Evolutionary conservation across 2,113 vertebrate genomes (phyloP).

Genomic region (Ctenomys sociabilis): DNA sequence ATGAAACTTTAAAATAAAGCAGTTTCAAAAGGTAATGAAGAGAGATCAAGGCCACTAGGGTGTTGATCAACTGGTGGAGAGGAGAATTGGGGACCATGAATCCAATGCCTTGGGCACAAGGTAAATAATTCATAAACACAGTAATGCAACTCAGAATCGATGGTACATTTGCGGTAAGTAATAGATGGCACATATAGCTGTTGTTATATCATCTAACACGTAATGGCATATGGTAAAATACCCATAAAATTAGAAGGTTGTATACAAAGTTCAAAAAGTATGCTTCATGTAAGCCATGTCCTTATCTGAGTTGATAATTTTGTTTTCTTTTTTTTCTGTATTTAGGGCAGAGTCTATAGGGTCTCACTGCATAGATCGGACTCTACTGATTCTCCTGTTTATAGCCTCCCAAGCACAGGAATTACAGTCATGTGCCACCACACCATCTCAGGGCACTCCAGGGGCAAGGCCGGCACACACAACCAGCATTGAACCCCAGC

Average conservation of each 20-base stretch:
- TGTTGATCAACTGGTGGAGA: background rate
- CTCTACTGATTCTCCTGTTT: too few species aligned
- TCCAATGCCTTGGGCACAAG: background rate
- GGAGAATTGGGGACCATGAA: background rate
- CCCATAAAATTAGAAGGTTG: background rate
- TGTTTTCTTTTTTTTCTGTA: too few species aligned
- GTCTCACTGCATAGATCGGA: too few species aligned
- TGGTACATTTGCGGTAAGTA: background rate
- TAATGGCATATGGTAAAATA: background rate
- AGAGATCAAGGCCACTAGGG: background rate
- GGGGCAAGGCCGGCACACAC: too few species aligned
- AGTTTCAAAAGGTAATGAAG: constrained; percentile 32
- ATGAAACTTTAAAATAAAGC: constrained; percentile 2
- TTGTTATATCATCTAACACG: background rate
- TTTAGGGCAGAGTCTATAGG: too few species aligned
- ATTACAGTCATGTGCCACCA: too few species aligned
- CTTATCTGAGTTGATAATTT: background rate
- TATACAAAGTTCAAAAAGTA: background rate
- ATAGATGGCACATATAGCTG: background rate
- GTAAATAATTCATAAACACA: constrained; percentile 19
- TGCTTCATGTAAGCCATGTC: background rate
- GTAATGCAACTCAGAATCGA: background rate
- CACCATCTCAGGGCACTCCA: too few species aligned
- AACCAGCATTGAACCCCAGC: too few species aligned
- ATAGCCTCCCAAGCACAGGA: too few species aligned